Evolutionary conservation across 1,140 invertebrate genomes (phyloP).

Genomic region (Zaprionus vittiger): DNA sequence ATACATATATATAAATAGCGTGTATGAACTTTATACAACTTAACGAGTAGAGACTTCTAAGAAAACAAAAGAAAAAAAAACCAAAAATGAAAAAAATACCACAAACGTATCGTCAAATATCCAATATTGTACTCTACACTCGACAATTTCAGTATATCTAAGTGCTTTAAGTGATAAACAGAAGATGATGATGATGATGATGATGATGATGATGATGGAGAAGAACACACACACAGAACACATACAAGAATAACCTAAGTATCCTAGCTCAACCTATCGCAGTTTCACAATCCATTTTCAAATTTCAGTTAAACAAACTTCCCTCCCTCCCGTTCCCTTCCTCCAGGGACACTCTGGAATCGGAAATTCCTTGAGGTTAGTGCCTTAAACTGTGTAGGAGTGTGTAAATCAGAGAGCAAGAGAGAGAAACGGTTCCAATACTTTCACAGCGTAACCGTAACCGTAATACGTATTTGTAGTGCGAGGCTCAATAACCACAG

Average conservation of each 20-base stretch:
- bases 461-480: slow-evolving; percentile 49
- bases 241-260: background rate
- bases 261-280: background rate
- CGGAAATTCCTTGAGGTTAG: slow-evolving; percentile 74
- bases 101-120: slow-evolving; percentile 53
- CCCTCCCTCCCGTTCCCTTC: background rate
- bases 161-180: slow-evolving; percentile 45
- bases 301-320: background rate
- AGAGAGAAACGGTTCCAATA: slow-evolving; percentile 5
- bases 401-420: slow-evolving; percentile 31
- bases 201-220: background rate
- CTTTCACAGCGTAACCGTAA: slow-evolving; percentile 32
- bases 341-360: slow-evolving; percentile 68
- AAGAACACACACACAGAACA: slow-evolving; percentile 9
- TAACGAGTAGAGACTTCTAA: slow-evolving; percentile 78
- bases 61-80: slow-evolving; percentile 41
- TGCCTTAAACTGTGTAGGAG: slow-evolving; percentile 65
- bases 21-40: slow-evolving; percentile 40
- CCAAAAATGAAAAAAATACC: slow-evolving; percentile 43
- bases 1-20: slow-evolving; percentile 20
- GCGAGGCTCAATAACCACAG: slow-evolving; percentile 55
- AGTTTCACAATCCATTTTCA: background rate
- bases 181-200: background rate
- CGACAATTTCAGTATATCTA: slow-evolving; percentile 18
- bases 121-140: slow-evolving; percentile 12